Conservation (phyloP, 1,140 invertebrate genomes). For the Riptortus pedestris region DNA sequence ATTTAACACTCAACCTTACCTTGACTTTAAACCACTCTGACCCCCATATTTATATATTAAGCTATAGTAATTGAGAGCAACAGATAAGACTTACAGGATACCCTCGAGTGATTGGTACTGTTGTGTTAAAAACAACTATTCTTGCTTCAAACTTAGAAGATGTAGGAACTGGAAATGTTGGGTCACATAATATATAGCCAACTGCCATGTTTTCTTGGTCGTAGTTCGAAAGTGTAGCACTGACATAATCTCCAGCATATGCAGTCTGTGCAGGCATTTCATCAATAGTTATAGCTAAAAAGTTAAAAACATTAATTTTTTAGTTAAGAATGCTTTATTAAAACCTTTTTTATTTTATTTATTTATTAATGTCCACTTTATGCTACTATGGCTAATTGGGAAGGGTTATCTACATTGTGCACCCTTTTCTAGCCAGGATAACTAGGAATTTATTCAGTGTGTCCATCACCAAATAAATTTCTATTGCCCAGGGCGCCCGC, state of each 20-base stretch:
- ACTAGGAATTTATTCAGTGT: background rate
- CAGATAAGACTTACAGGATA: conserved; percentile 63
- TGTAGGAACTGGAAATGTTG: conserved; percentile 61
- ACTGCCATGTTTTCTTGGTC: conserved; percentile 75
- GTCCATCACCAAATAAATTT: too few relatives aligned
- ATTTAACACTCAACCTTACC: too few relatives aligned
- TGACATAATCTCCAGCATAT: conserved; percentile 91
- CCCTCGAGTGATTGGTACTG: conserved; percentile 84
- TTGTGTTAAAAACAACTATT: conserved; percentile 86
- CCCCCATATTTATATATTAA: too few relatives aligned
- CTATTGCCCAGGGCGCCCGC: too few relatives aligned
- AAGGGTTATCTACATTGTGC: too few relatives aligned
- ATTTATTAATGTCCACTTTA: too few relatives aligned
- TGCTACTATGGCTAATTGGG: too few relatives aligned
- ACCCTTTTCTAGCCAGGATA: background rate
- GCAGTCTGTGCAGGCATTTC: conserved; percentile 57
- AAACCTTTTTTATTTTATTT: too few relatives aligned
- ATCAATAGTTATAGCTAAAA: conserved; percentile 54
- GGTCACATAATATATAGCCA: conserved; percentile 78
- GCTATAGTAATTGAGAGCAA: too few relatives aligned
- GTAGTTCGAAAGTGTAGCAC: conserved; percentile 67
- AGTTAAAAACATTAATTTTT: conserved; percentile 26
- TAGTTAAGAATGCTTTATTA: too few relatives aligned
- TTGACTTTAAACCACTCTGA: too few relatives aligned
- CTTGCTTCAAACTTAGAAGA: conserved; percentile 76